Evolutionary conservation across 2,113 vertebrate species (phyloP).

Genomic region (Heterocephalus glaber): DNA sequence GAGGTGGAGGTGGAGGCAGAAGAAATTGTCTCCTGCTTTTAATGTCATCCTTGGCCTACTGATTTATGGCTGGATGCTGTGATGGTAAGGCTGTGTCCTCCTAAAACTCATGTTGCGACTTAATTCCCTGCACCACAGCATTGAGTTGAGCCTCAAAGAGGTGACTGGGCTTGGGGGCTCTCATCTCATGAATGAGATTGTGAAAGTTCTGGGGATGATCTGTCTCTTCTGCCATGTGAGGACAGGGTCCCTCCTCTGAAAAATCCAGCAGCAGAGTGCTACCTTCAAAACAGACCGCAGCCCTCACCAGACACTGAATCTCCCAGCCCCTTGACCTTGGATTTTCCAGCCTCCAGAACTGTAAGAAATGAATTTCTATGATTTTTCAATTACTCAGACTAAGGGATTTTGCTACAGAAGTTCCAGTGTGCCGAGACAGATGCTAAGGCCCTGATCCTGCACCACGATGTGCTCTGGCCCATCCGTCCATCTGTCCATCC

Average conservation of each 20-base stretch:
- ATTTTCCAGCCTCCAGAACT: not conserved
- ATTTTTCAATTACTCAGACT: not conserved
- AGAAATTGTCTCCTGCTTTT: not conserved
- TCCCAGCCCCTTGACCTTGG: not conserved
- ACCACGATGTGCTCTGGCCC: not conserved
- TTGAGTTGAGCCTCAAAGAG: not conserved
- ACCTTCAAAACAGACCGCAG: not conserved
- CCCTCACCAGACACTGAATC: fast-evolving
- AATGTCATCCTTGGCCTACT: not conserved
- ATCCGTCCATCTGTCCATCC: not conserved
- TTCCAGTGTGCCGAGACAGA: too few species aligned
- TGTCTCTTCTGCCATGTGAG: not conserved
- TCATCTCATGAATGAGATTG: not conserved
- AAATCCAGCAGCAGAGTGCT: too few species aligned
- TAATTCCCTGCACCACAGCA: not conserved
- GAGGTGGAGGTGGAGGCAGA: not conserved
- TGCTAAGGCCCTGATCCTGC: not conserved
- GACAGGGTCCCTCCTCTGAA: too few species aligned
- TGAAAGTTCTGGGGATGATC: too few species aligned
- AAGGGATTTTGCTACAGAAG: not conserved
- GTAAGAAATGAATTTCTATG: not conserved
- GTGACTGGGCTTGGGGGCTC: not conserved
- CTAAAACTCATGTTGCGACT: not conserved
- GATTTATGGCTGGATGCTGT: not conserved
- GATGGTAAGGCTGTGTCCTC: not conserved